Conservation (phyloP, 2,888 invertebrate species). For the Resseliella maxima region DNA sequence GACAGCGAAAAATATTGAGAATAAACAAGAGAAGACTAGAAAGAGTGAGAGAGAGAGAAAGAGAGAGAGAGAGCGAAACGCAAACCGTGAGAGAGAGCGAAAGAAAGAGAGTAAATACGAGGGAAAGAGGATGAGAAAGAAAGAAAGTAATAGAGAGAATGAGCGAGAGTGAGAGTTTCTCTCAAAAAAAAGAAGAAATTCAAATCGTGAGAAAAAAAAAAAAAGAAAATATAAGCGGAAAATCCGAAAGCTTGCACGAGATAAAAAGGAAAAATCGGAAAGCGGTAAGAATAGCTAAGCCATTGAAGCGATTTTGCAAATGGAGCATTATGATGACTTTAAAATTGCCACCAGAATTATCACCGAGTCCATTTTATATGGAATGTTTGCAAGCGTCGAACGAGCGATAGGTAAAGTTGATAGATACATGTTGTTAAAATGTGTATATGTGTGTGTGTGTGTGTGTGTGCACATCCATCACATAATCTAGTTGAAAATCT, state of each 20-base stretch:
- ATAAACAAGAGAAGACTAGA: too few relatives aligned
- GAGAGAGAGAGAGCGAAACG: too few relatives aligned
- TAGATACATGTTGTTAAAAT: conserved; percentile 8
- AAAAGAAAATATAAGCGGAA: background rate
- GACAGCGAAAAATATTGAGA: too few relatives aligned
- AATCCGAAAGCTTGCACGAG: background rate
- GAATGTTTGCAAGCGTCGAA: background rate
- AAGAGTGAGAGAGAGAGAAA: too few relatives aligned
- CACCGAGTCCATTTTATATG: background rate
- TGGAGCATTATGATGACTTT: conserved; percentile 48
- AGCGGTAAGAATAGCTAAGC: conserved; percentile 3
- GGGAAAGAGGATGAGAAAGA: too few relatives aligned
- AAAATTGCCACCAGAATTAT: conserved; percentile 39
- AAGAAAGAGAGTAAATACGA: too few relatives aligned
- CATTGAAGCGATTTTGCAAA: conserved; percentile 42
- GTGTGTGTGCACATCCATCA: conserved; percentile 11
- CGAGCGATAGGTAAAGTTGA: background rate
- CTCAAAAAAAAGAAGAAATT: too few relatives aligned
- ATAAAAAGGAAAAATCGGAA: conserved; percentile 13
- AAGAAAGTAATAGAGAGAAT: too few relatives aligned
- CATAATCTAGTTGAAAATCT: conserved; percentile 51
- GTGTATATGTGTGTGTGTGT: too few relatives aligned
- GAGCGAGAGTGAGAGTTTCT: too few relatives aligned
- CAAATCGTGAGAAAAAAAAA: background rate
- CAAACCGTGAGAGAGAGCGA: too few relatives aligned